These are phyloP conservation scores for Diabrotica balteata DNA, from an alignment of 2,888 invertebrate genomes.

Conservation along the genomic window DNA sequence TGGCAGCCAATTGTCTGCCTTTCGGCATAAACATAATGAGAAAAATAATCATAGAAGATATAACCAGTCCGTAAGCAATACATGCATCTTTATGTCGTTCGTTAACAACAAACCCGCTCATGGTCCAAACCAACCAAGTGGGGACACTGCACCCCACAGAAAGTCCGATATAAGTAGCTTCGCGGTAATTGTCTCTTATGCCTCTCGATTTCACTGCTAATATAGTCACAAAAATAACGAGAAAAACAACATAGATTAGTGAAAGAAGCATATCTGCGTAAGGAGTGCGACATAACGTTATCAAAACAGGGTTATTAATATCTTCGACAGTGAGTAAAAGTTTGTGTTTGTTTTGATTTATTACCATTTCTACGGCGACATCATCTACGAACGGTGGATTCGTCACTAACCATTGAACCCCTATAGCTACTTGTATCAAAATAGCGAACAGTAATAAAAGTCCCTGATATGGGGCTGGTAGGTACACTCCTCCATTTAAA, in stretches of 20 bases:
- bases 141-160: conserved; percentile 87
- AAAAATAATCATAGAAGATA: conserved; percentile 85
- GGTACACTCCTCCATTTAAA: conserved; percentile 88
- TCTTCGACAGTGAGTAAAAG: conserved; percentile 58
- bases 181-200: conserved; percentile 91
- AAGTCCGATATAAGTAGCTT: conserved; percentile 90
- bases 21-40: conserved; percentile 94
- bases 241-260: conserved; percentile 82
- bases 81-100: conserved; percentile 87
- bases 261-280: conserved; percentile 79
- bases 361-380: conserved; percentile 54
- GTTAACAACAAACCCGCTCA: conserved; percentile 80
- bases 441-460: conserved; percentile 89
- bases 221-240: conserved; percentile 84
- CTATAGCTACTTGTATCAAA: conserved; percentile 86
- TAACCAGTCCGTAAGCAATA: conserved; percentile 86
- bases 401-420: conserved; percentile 84
- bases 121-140: conserved; percentile 85
- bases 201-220: conserved; percentile 86
- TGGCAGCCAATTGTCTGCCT: conserved; percentile 88
- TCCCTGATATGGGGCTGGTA: conserved; percentile 91
- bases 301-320: conserved; percentile 43
- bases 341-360: conserved; percentile 56
- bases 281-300: conserved; percentile 70
- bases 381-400: conserved; percentile 72